phyloP scores from a whole-genome alignment of 2,888 invertebrate species.

The Ectobius pallidus region DNA sequence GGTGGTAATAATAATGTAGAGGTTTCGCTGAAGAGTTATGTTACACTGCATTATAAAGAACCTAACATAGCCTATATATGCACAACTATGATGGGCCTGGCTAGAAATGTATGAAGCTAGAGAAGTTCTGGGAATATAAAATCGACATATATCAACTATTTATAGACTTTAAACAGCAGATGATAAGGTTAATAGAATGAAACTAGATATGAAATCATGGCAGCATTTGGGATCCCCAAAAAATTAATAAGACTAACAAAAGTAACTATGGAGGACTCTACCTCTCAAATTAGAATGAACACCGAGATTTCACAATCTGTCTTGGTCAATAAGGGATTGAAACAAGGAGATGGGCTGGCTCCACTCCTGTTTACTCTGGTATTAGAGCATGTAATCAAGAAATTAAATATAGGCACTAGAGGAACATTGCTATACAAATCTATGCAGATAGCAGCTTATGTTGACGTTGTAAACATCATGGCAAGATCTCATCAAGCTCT shows the following conservation, averaged over 20 bases:
- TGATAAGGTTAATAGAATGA: not conserved
- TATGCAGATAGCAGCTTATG: not conserved
- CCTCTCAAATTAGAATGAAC: not conserved
- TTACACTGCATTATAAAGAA: no score
- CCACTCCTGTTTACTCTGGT: not conserved
- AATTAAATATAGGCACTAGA: not conserved
- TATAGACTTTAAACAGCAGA: not conserved
- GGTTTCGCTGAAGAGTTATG: no score
- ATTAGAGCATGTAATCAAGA: not conserved
- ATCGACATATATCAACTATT: not conserved
- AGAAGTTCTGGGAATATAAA: not conserved
- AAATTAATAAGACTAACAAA: not conserved
- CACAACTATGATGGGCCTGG: no score
- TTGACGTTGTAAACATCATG: no score
- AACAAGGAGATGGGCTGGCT: not conserved
- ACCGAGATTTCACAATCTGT: not conserved
- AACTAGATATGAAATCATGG: not conserved
- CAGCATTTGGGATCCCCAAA: not conserved
- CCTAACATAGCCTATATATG: no score
- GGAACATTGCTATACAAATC: not conserved
- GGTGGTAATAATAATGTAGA: no score
- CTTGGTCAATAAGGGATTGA: no score
- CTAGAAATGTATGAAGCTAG: no score
- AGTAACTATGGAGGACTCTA: not conserved
- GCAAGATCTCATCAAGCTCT: no score